A percentile compares a stretch with the other conserved stretches of the same genome.
Conservation (phyloP, 2,113 vertebrate species). For the Apistogramma diplotaenia region DNA sequence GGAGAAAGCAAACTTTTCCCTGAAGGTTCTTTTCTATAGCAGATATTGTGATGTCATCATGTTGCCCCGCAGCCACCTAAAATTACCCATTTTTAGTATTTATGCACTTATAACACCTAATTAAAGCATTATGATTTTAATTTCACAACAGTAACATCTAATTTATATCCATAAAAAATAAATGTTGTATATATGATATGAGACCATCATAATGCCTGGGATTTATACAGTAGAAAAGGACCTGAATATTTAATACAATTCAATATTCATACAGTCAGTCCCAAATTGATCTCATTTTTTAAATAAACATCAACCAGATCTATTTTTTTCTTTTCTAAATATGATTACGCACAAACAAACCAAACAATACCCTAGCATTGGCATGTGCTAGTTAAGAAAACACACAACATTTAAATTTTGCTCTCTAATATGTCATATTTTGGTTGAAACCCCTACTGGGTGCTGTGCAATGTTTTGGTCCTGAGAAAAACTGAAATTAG, state of each 20-base stretch:
- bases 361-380: background rate
- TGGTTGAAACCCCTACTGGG: background rate
- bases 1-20: background rate
- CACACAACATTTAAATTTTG: background rate
- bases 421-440: background rate
- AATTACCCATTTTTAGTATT: background rate
- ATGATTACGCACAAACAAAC: background rate
- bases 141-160: background rate
- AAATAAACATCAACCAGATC: background rate
- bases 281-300: too few relatives aligned
- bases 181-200: background rate
- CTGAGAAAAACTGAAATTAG: slow-evolving; percentile 58
- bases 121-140: background rate
- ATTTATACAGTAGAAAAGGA: background rate
- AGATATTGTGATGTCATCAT: background rate
- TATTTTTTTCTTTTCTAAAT: background rate
- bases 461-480: slow-evolving; percentile 39
- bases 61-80: background rate
- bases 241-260: too few relatives aligned
- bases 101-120: background rate
- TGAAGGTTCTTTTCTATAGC: background rate
- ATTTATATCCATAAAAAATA: background rate
- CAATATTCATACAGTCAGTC: too few relatives aligned
- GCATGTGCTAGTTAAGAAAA: background rate
- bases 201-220: background rate